Evolutionary conservation across 2,888 invertebrate species (phyloP).

Genomic region (Zele albiditarsus): DNA sequence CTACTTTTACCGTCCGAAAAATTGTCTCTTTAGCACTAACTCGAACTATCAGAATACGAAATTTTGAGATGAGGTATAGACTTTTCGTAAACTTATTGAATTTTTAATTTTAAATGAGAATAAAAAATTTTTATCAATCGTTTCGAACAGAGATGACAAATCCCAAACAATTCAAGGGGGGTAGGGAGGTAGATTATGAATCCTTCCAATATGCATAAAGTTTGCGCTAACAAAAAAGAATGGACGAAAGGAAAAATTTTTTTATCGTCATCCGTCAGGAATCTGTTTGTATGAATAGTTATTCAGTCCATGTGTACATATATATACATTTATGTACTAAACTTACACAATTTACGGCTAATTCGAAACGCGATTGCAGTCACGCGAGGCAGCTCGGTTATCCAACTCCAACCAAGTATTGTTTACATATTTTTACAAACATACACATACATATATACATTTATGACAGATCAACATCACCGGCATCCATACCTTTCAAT

Average conservation of each 20-base stretch:
- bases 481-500: constrained; percentile 60
- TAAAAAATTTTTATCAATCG: no score
- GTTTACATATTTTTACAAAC: neutral
- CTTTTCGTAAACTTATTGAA: no score
- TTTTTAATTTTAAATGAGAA: no score
- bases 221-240: no score
- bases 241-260: neutral
- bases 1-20: no score
- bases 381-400: constrained; percentile 60
- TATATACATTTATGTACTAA: constrained; percentile 54
- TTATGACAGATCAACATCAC: constrained; percentile 61
- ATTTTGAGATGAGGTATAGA: no score
- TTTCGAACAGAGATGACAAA: no score
- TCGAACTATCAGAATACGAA: no score
- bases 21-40: no score
- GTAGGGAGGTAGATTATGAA: no score
- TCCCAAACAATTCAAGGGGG: no score
- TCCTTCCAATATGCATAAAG: no score
- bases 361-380: constrained; percentile 67
- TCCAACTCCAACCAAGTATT: neutral
- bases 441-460: constrained; percentile 7
- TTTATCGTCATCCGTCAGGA: constrained; percentile 36
- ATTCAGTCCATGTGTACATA: constrained; percentile 44
- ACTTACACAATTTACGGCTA: constrained; percentile 65
- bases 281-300: constrained; percentile 59